Evolutionary conservation across 2,797 vertebrate genomes (phyloP).

Genomic region (Dallia pectoralis): DNA sequence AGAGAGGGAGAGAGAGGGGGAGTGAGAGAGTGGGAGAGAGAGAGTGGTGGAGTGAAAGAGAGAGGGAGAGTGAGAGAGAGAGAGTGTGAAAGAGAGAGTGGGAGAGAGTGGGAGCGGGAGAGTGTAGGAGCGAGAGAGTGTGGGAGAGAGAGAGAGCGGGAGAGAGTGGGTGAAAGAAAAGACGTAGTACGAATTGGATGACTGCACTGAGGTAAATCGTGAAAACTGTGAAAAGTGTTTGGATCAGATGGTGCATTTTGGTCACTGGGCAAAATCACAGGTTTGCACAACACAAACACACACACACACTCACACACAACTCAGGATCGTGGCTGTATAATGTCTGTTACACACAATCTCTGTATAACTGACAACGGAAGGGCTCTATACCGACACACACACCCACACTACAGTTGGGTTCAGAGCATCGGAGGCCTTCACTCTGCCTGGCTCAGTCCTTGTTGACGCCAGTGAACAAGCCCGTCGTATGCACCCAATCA

Average conservation of each 20-base stretch:
- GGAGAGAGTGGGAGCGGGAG: too few species aligned
- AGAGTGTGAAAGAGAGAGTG: too few species aligned
- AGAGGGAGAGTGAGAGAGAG: not conserved
- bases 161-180: not conserved
- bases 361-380: not conserved
- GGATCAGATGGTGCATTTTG: slow-evolving; percentile 38
- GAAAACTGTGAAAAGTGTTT: slow-evolving; percentile 3
- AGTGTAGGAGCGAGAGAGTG: slow-evolving; percentile 7
- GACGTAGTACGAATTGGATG: not conserved
- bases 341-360: not conserved
- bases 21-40: not conserved
- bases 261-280: slow-evolving; percentile 31
- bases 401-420: slow-evolving; percentile 23
- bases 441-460: not conserved
- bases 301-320: not conserved
- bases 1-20: too few species aligned
- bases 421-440: slow-evolving; percentile 4
- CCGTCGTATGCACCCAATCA: not conserved
- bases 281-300: not conserved
- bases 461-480: not conserved
- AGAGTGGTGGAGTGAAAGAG: not conserved
- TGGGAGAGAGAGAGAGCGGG: not conserved
- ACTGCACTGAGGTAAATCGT: not conserved
- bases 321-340: too few species aligned
- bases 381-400: not conserved